Base-by-base conservation (phyloP, 2,797 vertebrate genomes). In the Danio choprae region DNA sequence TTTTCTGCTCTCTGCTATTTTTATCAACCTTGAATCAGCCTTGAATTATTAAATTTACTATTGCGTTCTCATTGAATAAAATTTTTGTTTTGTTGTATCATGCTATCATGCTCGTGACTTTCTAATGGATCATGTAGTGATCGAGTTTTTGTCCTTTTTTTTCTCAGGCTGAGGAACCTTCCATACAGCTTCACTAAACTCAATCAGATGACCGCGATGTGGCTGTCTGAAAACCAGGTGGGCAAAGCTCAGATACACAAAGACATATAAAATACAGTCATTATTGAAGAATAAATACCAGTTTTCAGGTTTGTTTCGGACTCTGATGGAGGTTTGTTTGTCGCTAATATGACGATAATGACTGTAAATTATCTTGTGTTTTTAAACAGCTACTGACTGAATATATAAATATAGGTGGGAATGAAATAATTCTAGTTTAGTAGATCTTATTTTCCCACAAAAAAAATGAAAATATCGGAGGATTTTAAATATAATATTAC, bases 171-270 rank as follows among this genome's bases (percentile, higher is more conserved):
- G 87, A 98, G 94, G 91, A 96, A 96, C 91, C 95, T 99, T 83
- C 98, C 98, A 4, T 99, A 96, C 92, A 97, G 94, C 80, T 99
- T 99, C 91, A 98, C 96, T 83, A 97, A 97, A 84, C 92, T 99
- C 68, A 97, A 92, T 69, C 96, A 98, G 67, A 95, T 99, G 90
- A 98, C 98, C 62, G 98, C 98, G 12, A 97, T 99, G 96, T 99
- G 97, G 98, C 93, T 99, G 67, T 99, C 98, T 74, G 98, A 99
- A 91, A 99, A 99, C 89, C 98, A 99, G 96, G 98, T 99, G 85
- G 86, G 87, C 6, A 65, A 29, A 48, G 6, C 9, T 58, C n/a
- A 59, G 16, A 16, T 18, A 38, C 2, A 10, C 67, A 12, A 3
- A 38, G 5, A 10, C 40, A 6, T 38, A 18, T 15, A 60, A 36